A percentile compares a stretch with the other conserved stretches of the same genome.
These are phyloP conservation scores for Crotalus horridus DNA, from an alignment of 2,113 vertebrate genomes.

Conservation along the genomic window DNA sequence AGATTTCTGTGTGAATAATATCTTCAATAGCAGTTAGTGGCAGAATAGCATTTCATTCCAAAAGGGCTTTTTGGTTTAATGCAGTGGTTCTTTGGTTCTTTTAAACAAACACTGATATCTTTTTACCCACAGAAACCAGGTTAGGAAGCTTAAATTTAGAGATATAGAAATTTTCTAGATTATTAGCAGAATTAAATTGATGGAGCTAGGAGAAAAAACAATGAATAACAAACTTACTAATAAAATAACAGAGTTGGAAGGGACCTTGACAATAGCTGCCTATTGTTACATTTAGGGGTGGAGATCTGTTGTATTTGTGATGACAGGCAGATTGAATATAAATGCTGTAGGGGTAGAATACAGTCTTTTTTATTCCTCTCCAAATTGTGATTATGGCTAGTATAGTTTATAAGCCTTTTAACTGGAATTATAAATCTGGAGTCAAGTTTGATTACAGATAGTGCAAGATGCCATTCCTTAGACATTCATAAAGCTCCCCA, in stretches of 20 bases:
- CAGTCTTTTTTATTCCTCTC: not conserved
- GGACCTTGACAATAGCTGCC: not conserved
- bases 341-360: not conserved
- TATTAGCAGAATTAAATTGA: not conserved
- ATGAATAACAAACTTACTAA: not conserved
- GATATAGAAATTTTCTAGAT: not conserved
- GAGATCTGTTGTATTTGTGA: not conserved
- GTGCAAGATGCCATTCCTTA: not conserved
- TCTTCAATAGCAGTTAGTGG: conserved; percentile 33
- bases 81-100: conserved; percentile 50
- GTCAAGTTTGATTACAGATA: not conserved
- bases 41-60: conserved; percentile 17
- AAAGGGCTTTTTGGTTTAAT: conserved; percentile 40
- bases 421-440: not conserved
- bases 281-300: not conserved
- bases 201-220: not conserved
- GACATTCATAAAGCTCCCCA: not conserved
- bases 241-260: not conserved
- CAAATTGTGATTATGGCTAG: not conserved
- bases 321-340: not conserved
- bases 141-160: not conserved
- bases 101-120: conserved; percentile 61
- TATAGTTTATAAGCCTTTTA: not conserved
- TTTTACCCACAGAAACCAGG: conserved; percentile 51
- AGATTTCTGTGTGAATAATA: conserved; percentile 36